Evolutionary conservation across 1,140 invertebrate genomes (phyloP).

Genomic region (Zaprionus kolodkinae): DNA sequence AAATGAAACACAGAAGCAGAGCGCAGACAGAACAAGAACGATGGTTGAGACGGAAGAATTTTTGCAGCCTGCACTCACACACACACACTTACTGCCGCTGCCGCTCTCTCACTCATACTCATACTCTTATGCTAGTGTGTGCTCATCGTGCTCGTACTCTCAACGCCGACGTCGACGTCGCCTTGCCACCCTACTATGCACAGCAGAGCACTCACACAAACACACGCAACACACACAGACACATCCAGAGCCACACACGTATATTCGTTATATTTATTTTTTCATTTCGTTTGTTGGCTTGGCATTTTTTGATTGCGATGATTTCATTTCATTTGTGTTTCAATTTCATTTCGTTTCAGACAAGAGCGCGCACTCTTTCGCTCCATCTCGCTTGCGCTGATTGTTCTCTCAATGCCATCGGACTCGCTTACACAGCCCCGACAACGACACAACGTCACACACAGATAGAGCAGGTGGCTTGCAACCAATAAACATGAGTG

Average conservation of each 20-base stretch:
- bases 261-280: conserved; percentile 78
- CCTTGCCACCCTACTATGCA: conserved; percentile 37
- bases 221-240: conserved; percentile 57
- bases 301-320: conserved; percentile 60
- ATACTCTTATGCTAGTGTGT: conserved; percentile 10
- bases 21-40: conserved; percentile 57
- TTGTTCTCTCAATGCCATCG: conserved; percentile 17
- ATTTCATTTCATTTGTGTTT: conserved; percentile 77
- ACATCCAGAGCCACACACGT: not conserved
- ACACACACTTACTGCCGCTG: not conserved
- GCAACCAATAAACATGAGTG: conserved; percentile 83
- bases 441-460: conserved; percentile 31
- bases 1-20: conserved; percentile 58
- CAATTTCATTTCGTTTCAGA: conserved; percentile 81
- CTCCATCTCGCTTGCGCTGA: conserved; percentile 20
- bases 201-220: conserved; percentile 36
- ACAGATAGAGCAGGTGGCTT: conserved; percentile 72
- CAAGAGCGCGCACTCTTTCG: conserved; percentile 41
- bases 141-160: not conserved
- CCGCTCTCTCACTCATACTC: conserved; percentile 47
- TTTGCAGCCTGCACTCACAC: conserved; percentile 37
- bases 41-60: conserved; percentile 56
- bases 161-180: conserved; percentile 33
- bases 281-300: conserved; percentile 75
- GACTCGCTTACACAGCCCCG: conserved; percentile 40